Evolutionary conservation across 2,113 vertebrate genomes (phyloP), one percentile per base, ranked within the genome.

Genomic region (Siniperca knerii): DNA sequence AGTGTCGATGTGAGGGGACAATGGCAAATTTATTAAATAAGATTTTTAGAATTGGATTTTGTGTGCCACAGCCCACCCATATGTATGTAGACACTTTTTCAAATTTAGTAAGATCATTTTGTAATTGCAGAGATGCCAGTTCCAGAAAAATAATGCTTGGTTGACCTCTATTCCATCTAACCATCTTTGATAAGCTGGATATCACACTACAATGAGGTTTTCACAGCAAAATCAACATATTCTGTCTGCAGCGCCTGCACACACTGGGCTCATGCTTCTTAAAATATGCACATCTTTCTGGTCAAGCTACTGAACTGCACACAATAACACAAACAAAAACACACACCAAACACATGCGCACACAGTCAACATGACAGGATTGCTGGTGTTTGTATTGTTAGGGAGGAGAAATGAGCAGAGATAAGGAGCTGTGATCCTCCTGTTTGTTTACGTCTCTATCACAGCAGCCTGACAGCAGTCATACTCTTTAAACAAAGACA

Each of bases 391-490:
- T 90, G 90, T 90, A 84, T 87, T 90, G 87, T 92, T 91, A 66
- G 82, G 87, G 86, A 86, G 84, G 77, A 82, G 89, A 84, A 87
- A 86, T 86, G 86, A 91, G 78, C 60, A 44, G 77, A 62, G 89
- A 91, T 91, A 82, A 91, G 90, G 66, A 82, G 82, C 82, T 68
- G 82, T 84, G 89, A 91, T 92, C 84, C 87, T 79, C 77, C 62
- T 88, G 89, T 93, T 90, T 92, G 90, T 89, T 89, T 92, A 74
- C 42, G 77, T 87, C 89, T 93, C 82, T 60, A 89, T 92, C 87
- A 84, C 90, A 74, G 81, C 65, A 76, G 66, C 86, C 87, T 89
- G 92, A 89, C 88, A 88, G 82, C 88, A 84, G 79, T 84, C 86
- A 81, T 55, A 86, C 73, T 86, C 82, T 16, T 80, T 81, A 92